Percentiles rank a stretch among this genome's conserved stretches.
Evolutionary conservation across 2,888 invertebrate species (phyloP).

Genomic region (Alviniconcha strummeri): DNA sequence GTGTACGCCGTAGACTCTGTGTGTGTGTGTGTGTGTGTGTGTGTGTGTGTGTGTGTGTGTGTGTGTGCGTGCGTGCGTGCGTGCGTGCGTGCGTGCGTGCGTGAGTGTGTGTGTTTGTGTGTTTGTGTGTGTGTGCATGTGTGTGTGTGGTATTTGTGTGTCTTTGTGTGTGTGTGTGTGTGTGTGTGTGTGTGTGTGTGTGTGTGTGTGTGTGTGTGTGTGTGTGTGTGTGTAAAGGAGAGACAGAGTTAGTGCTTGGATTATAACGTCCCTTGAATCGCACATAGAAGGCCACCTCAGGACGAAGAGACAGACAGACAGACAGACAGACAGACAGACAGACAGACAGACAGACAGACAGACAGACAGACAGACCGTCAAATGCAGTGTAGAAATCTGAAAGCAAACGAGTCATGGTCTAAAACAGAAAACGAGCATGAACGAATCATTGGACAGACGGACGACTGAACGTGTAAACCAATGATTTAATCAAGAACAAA

Average conservation of each 20-base stretch:
- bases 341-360: background rate
- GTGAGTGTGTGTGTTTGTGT: background rate
- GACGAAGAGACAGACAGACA: background rate
- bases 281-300: background rate
- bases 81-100: background rate
- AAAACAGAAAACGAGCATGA: background rate
- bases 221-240: background rate
- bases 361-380: background rate
- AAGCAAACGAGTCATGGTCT: too few species aligned
- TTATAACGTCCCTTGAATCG: background rate
- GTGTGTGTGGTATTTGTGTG: background rate
- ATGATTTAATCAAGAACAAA: background rate
- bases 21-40: conserved; percentile 1
- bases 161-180: conserved; percentile 3
- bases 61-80: background rate
- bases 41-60: conserved; percentile 4
- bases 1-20: background rate
- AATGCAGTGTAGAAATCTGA: too few species aligned
- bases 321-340: background rate
- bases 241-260: background rate
- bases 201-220: conserved; percentile 13
- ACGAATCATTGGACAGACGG: background rate
- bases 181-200: conserved; percentile 3
- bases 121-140: background rate
- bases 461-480: background rate